Evolutionary conservation across 2,888 invertebrate genomes (phyloP), one percentile per base, ranked within the genome.

Genomic region (Incurvaria masculella): DNA sequence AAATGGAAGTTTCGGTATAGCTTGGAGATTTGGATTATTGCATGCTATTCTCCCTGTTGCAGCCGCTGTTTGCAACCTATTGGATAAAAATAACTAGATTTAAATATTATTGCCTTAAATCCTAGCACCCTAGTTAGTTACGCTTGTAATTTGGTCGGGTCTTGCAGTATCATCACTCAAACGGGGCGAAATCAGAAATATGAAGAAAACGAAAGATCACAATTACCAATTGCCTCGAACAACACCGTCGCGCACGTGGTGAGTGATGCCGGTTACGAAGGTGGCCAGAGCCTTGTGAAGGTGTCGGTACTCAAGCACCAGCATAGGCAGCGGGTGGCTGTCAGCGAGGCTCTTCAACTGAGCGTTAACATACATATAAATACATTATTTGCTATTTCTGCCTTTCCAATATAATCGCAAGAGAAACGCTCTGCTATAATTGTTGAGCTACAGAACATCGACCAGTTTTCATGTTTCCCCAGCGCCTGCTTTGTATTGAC

Each of bases 1-100:
- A 52, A 79, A 70, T 0, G 69, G 69, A 5, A 63, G 56, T 51
- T 75, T 79, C 2, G 80, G 80, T 52, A 80, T 71, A 4, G 79
- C 73, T 56, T 81, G 80, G 50, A 81, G 55, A 56, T 81, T 81
- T 1, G 80, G 80, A 49, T 68, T 71, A 58, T 61, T 71, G 16
- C 66, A 72, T 0, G 73, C 72, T 17, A 81, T 68, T 23, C 80
- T 69, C 10, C 10, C 23, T 23, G 10, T 23, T 23, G 6, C 10
- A 23, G 10, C 23, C 10, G 23, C 23, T 23, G 10, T 23, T 23
- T 23, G 23, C 6, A 10, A 10, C 5, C 23, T 6, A 23, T 33
- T 14, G 8, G 33, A 33, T 4, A 11, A 33, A 33, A 33, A 11
- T 14, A 33, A 11, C 33, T 33, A 33, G 10, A 3, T 48, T 51